Conservation (phyloP, 1,140 invertebrate species). For the Propsilocerus akamusi region DNA sequence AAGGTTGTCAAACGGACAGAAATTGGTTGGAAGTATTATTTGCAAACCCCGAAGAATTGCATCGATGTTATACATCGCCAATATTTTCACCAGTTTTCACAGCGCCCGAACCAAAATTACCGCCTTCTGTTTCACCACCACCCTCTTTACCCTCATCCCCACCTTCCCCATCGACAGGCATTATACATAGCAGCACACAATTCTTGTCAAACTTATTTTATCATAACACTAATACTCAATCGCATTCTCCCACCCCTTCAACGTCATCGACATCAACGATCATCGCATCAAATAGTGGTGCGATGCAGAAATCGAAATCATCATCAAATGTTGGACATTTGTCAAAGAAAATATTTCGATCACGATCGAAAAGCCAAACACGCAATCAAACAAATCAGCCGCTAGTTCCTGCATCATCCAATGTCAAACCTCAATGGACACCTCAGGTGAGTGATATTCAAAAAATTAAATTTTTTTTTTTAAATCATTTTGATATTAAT, state of each 20-base stretch:
- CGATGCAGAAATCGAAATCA: conserved; percentile 75
- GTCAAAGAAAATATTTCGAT: conserved; percentile 63
- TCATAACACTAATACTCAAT: conserved; percentile 20
- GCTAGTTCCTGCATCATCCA: conserved; percentile 10
- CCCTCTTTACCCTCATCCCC: conserved; percentile 24
- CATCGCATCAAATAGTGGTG: conserved; percentile 10
- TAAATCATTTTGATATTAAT: no score
- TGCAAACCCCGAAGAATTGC: conserved; percentile 8
- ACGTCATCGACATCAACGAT: neutral
- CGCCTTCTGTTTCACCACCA: conserved; percentile 5
- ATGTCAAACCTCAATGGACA: conserved; percentile 41
- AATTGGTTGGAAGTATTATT: conserved; percentile 38
- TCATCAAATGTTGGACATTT: conserved; percentile 70
- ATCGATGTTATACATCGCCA: conserved; percentile 2
- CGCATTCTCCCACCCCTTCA: neutral
- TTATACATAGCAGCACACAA: conserved; percentile 29
- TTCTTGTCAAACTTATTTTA: conserved; percentile 44
- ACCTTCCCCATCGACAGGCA: conserved; percentile 20
- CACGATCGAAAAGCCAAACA: conserved; percentile 59
- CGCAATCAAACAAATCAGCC: conserved; percentile 29
- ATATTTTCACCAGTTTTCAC: neutral
- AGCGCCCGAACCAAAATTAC: neutral
- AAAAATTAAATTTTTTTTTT: conserved; percentile 6
- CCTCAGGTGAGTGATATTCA: conserved; percentile 48
- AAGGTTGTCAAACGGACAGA: conserved; percentile 54